Evolutionary conservation across 2,888 invertebrate species (phyloP).

Genomic region (Cyclophora punctaria): DNA sequence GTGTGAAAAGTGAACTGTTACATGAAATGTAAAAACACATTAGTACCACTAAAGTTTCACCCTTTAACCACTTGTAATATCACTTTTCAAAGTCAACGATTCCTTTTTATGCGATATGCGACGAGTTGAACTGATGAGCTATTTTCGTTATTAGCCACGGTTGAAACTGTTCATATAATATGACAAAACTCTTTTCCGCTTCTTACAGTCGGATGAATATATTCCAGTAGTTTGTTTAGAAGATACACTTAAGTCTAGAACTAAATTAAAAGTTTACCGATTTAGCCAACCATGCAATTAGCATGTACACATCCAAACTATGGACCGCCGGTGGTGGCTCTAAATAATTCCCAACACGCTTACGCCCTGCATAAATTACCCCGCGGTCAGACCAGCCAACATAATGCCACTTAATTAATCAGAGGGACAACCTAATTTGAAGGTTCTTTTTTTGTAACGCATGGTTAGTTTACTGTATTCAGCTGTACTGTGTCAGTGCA

Average conservation of each 20-base stretch:
- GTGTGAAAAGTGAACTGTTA: too few species aligned
- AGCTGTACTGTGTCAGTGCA: slow-evolving; percentile 2
- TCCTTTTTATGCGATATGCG: too few species aligned
- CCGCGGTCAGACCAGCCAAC: slow-evolving; percentile 16
- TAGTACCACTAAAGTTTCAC: too few species aligned
- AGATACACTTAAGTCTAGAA: not conserved
- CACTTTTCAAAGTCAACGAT: too few species aligned
- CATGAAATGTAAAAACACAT: too few species aligned
- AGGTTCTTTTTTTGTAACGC: slow-evolving; percentile 11
- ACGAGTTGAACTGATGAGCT: too few species aligned
- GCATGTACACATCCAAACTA: slow-evolving; percentile 4
- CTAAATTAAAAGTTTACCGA: not conserved
- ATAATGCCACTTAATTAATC: slow-evolving; percentile 22
- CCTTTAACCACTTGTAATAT: too few species aligned
- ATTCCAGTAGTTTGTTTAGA: not conserved
- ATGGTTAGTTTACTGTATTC: not conserved
- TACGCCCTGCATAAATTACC: slow-evolving; percentile 18
- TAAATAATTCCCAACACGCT: slow-evolving; percentile 19
- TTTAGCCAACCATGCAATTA: not conserved
- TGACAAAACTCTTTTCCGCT: too few species aligned
- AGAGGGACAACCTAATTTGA: slow-evolving; percentile 15
- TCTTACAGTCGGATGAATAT: too few species aligned
- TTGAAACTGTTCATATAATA: too few species aligned
- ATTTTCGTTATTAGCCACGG: too few species aligned
- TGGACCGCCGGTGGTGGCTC: slow-evolving; percentile 4